A percentile compares a stretch with the other conserved stretches of the same genome.
Evolutionary conservation across 2,797 vertebrate genomes (phyloP).

Genomic region (Selene dorsalis): DNA sequence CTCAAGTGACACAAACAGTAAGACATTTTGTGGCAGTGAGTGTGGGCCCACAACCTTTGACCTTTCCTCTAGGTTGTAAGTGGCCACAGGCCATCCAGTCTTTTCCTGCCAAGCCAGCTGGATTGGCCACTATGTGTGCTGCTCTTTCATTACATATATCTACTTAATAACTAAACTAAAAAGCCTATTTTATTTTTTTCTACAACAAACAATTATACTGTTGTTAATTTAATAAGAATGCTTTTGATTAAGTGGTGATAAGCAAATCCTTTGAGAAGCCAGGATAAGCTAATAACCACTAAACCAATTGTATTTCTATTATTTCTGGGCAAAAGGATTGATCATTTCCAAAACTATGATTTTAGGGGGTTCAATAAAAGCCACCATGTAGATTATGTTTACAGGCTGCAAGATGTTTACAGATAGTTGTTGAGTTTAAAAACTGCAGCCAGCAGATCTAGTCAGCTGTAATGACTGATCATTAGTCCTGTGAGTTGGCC

Average conservation of each 20-base stretch:
- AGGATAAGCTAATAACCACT: neutral
- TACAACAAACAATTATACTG: neutral
- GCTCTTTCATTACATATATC: conserved; percentile 3
- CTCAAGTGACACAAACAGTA: conserved; percentile 54
- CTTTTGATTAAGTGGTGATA: neutral
- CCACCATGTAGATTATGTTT: neutral
- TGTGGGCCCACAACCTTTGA: conserved; percentile 70
- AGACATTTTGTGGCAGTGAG: conserved; percentile 67
- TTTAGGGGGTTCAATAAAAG: neutral
- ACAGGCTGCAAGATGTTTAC: neutral
- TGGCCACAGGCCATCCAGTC: conserved; percentile 55
- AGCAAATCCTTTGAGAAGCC: neutral
- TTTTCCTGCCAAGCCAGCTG: conserved; percentile 44
- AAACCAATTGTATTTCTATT: neutral
- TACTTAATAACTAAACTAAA: neutral
- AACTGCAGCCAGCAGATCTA: neutral
- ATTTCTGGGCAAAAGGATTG: neutral
- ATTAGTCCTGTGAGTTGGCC: neutral
- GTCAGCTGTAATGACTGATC: neutral
- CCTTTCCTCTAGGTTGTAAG: conserved; percentile 54
- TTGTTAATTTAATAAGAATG: neutral
- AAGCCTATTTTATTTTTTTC: neutral
- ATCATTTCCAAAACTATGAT: neutral
- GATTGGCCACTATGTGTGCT: conserved; percentile 14
- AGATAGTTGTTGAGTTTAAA: neutral